phyloP scores from a whole-genome alignment of 2,113 vertebrate genomes.

The Alligator sinensis region DNA sequence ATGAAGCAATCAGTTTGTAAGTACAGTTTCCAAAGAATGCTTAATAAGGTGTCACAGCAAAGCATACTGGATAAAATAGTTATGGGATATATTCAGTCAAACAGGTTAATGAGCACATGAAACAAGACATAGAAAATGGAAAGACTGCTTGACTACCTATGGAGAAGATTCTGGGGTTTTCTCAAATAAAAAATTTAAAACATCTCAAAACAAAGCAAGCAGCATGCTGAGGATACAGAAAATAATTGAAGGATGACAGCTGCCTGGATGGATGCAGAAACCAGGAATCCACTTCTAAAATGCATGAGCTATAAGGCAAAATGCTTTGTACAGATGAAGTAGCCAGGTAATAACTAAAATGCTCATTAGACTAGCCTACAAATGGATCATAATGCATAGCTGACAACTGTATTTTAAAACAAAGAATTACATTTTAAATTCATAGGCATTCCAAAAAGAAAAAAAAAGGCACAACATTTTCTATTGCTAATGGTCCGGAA shows the following conservation, averaged over 20 bases:
- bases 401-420: not conserved
- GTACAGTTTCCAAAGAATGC: not conserved
- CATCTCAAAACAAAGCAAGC: not conserved
- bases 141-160: not conserved
- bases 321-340: not conserved
- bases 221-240: not conserved
- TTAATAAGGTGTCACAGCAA: not conserved
- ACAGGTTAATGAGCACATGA: not conserved
- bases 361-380: slow-evolving; percentile 8
- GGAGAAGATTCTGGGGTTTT: not conserved
- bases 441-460: slow-evolving; percentile 45
- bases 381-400: not conserved
- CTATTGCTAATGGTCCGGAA: slow-evolving; percentile 54
- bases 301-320: not conserved
- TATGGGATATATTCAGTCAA: not conserved
- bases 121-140: not conserved
- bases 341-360: not conserved
- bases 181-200: not conserved
- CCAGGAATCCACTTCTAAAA: not conserved
- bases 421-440: not conserved
- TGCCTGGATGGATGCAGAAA: slow-evolving; percentile 19
- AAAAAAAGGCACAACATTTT: slow-evolving; percentile 25
- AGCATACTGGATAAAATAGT: slow-evolving; percentile 20
- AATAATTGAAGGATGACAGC: slow-evolving; percentile 13
- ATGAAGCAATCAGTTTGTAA: not conserved